phyloP scores from a whole-genome alignment of 1,140 invertebrate genomes.

The Ctenoplectra terminalis region DNA sequence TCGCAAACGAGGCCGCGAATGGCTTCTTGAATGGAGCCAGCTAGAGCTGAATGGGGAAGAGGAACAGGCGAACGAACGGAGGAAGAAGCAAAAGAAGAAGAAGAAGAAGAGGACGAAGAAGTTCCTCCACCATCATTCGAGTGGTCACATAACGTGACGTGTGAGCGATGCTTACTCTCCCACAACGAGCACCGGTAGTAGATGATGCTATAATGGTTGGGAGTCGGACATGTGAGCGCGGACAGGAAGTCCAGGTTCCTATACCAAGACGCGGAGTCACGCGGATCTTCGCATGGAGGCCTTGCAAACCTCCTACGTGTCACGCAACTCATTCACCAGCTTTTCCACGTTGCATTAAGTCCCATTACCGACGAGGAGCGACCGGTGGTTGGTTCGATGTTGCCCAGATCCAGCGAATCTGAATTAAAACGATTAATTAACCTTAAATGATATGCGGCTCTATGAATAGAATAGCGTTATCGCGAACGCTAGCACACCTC shows the following conservation, averaged over 20 bases:
- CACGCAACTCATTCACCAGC: constrained; percentile 81
- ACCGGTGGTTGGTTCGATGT: constrained; percentile 1
- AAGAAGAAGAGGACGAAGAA: constrained; percentile 54
- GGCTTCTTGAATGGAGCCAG: constrained; percentile 55
- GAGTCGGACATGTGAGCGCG: constrained; percentile 78
- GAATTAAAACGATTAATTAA: constrained; percentile 50
- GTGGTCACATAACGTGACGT: constrained; percentile 78
- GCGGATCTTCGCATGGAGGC: constrained; percentile 82
- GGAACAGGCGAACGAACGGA: constrained; percentile 47
- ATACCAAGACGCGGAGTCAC: constrained; percentile 73
- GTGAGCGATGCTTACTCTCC: constrained; percentile 82
- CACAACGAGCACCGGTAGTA: constrained; percentile 80
- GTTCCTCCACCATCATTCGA: constrained; percentile 69
- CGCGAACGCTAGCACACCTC: not conserved
- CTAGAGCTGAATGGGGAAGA: constrained; percentile 50
- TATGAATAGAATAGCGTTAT: not conserved
- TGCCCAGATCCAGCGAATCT: not conserved
- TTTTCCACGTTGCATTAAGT: constrained; percentile 75
- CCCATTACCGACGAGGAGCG: constrained; percentile 54
- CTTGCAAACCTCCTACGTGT: constrained; percentile 79
- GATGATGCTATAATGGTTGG: constrained; percentile 82
- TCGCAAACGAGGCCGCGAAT: constrained; percentile 36
- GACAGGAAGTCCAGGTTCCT: constrained; percentile 81
- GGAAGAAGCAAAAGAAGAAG: constrained; percentile 51
- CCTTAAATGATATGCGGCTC: not conserved